Evolutionary conservation across 2,888 invertebrate species (phyloP), one percentile per base, ranked within the genome.

Genomic region (Ecdyonurus torrentis): DNA sequence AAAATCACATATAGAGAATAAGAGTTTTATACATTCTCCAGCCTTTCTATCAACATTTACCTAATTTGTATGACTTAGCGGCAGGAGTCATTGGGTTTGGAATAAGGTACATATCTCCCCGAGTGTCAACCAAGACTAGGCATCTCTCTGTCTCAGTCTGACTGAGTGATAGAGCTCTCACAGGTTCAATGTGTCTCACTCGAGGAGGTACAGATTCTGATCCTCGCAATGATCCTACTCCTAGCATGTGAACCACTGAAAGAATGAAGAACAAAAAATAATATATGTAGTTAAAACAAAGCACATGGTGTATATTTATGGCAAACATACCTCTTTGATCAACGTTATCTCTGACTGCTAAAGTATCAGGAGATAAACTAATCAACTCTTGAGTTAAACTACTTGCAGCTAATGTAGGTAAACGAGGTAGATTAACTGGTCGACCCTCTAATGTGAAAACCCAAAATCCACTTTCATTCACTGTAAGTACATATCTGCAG

Each of bases 191-290:
- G 55, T 10, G 22, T 5, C 55, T 5, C n/a, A 55, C 5, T 55
- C 22, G n/a, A 5, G 55, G 55, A n/a, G 55, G 22, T 20, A 10
- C 7, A 55, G 19, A 10, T 7, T 55, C 55, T 7, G 55, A 20
- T 5, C 19, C 55, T 18, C 55, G 55, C n/a, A 22, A 55, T 5
- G 22, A 55, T 5, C 55, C 55, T 7, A 55, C n/a, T 7, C n/a
- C 55, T n/a, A 55, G 22, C n/a, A 55, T n/a, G 22, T 55, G 55
- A 5, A 55, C 55, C 55, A 55, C 55, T 55, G 55, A n/a, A 55
- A n/a, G n/a, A n/a, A n/a, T n/a, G n/a, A n/a, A n/a, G n/a, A n/a
- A n/a, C n/a, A n/a, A n/a, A n/a, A n/a, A n/a, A n/a, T n/a, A n/a
- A n/a, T n/a, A n/a, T n/a, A n/a, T n/a, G n/a, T n/a, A n/a, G n/a